These are phyloP conservation scores for Clostera curtula DNA, from an alignment of 2,888 invertebrate species.

Conservation along the genomic window DNA sequence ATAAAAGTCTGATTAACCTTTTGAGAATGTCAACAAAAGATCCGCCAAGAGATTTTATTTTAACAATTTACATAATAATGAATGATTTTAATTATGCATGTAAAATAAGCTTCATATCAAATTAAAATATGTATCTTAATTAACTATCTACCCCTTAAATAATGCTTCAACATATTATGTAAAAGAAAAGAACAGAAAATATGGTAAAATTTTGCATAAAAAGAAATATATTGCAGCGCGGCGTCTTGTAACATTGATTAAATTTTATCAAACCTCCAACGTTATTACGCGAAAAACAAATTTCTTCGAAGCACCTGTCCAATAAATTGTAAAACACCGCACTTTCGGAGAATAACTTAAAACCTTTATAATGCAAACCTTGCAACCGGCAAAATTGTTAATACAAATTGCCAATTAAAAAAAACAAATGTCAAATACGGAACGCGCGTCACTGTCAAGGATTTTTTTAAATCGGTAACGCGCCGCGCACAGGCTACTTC, in stretches of 20 bases:
- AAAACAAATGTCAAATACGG: conserved; percentile 1
- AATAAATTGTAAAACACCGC: conserved; percentile 17
- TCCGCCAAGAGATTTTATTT: too few relatives aligned
- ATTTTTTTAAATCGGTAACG: conserved; percentile 21
- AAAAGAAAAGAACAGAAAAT: too few relatives aligned
- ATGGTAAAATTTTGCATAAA: not conserved
- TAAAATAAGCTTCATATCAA: too few relatives aligned
- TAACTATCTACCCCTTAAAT: too few relatives aligned
- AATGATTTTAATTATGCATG: too few relatives aligned
- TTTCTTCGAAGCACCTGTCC: conserved; percentile 14
- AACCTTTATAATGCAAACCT: conserved; percentile 5
- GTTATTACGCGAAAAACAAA: conserved; percentile 17
- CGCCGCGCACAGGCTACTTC: conserved; percentile 26
- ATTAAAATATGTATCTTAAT: too few relatives aligned
- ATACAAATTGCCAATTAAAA: not conserved
- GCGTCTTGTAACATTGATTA: too few relatives aligned
- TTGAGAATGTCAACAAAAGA: too few relatives aligned
- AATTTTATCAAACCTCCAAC: conserved; percentile 12
- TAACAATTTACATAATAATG: too few relatives aligned
- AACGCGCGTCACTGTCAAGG: conserved; percentile 22
- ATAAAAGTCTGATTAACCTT: too few relatives aligned
- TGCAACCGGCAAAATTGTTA: not conserved
- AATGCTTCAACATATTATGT: too few relatives aligned
- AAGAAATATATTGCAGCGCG: conserved; percentile 3
- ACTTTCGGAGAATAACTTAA: conserved; percentile 12